A percentile compares a stretch with the other conserved stretches of the same genome.
Conservation (phyloP, 1,140 invertebrate genomes). For the Camponotus pennsylvanicus region DNA sequence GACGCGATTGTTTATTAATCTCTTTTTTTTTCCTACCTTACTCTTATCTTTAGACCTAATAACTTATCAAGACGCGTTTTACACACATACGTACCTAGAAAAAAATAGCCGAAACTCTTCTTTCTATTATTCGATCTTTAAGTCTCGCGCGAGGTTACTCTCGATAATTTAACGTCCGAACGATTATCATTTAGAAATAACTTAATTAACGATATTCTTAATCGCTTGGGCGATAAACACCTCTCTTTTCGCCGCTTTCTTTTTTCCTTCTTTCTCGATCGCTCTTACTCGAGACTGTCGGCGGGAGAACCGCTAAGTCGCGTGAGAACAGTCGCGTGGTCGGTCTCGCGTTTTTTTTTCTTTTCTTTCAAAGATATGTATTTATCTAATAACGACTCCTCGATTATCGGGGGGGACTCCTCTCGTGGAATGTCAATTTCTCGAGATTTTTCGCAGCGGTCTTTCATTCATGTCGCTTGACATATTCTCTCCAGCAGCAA, state of each 20-base stretch:
- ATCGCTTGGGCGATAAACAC: conserved; percentile 12
- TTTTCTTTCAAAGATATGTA: conserved; percentile 22
- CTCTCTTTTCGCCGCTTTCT: neutral
- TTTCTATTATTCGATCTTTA: conserved; percentile 24
- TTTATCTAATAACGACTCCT: conserved; percentile 4
- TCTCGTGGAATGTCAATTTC: conserved; percentile 10
- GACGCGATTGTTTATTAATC: conserved; percentile 54
- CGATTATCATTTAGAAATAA: conserved; percentile 52
- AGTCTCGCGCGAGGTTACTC: neutral
- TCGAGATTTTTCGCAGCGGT: conserved; percentile 6
- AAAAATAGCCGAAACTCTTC: conserved; percentile 14
- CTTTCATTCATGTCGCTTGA: conserved; percentile 31
- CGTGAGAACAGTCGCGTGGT: conserved; percentile 19
- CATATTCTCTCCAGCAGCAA: conserved; percentile 25
- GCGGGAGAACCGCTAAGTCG: neutral
- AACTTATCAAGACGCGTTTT: conserved; percentile 44
- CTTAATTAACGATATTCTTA: conserved; percentile 40
- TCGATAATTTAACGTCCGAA: conserved; percentile 59
- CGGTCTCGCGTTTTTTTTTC: conserved; percentile 27
- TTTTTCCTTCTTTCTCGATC: conserved; percentile 34
- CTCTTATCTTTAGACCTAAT: conserved; percentile 46
- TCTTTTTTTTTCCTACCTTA: conserved; percentile 30
- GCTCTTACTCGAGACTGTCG: conserved; percentile 27
- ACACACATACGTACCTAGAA: conserved; percentile 45
- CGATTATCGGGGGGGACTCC: neutral